These are phyloP conservation scores for Micropoecilia bifurca DNA, from an alignment of 2,797 vertebrate species.

Conservation along the genomic window DNA sequence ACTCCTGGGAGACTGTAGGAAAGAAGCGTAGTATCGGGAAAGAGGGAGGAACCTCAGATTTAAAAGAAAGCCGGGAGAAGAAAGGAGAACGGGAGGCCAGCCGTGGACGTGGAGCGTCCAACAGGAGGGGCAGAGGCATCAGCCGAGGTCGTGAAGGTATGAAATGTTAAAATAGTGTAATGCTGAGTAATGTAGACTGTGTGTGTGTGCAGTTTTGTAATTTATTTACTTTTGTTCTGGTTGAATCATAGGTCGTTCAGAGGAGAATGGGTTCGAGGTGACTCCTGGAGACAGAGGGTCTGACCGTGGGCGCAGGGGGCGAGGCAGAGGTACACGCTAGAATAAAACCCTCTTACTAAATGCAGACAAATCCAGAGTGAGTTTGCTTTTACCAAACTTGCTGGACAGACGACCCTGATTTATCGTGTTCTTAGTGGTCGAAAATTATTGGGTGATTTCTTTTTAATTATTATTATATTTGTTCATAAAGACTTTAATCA, in stretches of 20 bases:
- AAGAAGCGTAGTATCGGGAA: slow-evolving; percentile 94
- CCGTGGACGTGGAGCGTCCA: slow-evolving; percentile 87
- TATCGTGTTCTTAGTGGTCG: not conserved
- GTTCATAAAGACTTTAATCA: not conserved
- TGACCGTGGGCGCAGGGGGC: slow-evolving; percentile 89
- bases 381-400: not conserved
- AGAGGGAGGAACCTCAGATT: slow-evolving; percentile 82
- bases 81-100: slow-evolving; percentile 87
- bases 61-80: slow-evolving; percentile 91
- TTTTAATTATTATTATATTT: not conserved
- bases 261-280: slow-evolving; percentile 94
- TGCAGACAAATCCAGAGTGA: not conserved
- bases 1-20: slow-evolving; percentile 97
- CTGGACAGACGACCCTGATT: not conserved
- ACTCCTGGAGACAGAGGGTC: slow-evolving; percentile 87
- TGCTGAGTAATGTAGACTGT: not conserved
- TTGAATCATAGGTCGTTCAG: slow-evolving; percentile 81
- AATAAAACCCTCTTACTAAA: not conserved
- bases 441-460: not conserved
- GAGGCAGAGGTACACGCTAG: slow-evolving; percentile 87
- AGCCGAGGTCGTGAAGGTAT: slow-evolving; percentile 89
- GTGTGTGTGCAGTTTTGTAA: not conserved
- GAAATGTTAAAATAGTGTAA: not conserved
- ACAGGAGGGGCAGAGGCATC: slow-evolving; percentile 88
- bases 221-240: slow-evolving; percentile 11